phyloP scores from a whole-genome alignment of 2,888 invertebrate genomes.

The Tanytarsus gracilentus region DNA sequence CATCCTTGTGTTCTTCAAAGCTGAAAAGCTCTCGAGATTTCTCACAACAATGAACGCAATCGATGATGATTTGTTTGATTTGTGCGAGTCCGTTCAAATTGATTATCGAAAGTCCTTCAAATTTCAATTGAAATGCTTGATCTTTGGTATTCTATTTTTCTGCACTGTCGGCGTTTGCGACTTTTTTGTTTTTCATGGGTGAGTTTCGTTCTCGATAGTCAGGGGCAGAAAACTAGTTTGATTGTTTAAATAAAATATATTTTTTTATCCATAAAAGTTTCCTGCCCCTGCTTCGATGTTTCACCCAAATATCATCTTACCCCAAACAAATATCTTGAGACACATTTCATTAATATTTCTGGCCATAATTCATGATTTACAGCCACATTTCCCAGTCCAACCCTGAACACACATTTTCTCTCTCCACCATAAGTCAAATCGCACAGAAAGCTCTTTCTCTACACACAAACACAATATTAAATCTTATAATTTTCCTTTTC shows the following conservation, averaged over 20 bases:
- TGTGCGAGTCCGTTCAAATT: conserved; percentile 15
- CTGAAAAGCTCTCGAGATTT: conserved; percentile 4
- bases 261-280: too few species aligned
- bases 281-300: too few species aligned
- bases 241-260: too few species aligned
- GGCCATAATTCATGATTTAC: too few species aligned
- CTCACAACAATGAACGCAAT: conserved; percentile 17
- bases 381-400: too few species aligned
- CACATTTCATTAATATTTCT: too few species aligned
- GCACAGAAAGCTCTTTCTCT: too few species aligned
- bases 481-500: conserved; percentile 2
- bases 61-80: conserved; percentile 20
- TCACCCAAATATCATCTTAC: too few species aligned
- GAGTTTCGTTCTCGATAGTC: neutral
- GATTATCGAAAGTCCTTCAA: conserved; percentile 9
- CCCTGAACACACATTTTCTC: too few species aligned
- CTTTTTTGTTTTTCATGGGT: conserved; percentile 28
- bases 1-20: conserved; percentile 2
- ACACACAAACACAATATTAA: neutral
- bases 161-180: conserved; percentile 22
- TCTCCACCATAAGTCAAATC: too few species aligned
- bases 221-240: neutral
- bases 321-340: too few species aligned
- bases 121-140: conserved; percentile 20
- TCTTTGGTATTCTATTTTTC: conserved; percentile 3